Evolutionary conservation across 2,888 invertebrate genomes (phyloP), one percentile per base, ranked within the genome.

Genomic region (Dynastes maya): DNA sequence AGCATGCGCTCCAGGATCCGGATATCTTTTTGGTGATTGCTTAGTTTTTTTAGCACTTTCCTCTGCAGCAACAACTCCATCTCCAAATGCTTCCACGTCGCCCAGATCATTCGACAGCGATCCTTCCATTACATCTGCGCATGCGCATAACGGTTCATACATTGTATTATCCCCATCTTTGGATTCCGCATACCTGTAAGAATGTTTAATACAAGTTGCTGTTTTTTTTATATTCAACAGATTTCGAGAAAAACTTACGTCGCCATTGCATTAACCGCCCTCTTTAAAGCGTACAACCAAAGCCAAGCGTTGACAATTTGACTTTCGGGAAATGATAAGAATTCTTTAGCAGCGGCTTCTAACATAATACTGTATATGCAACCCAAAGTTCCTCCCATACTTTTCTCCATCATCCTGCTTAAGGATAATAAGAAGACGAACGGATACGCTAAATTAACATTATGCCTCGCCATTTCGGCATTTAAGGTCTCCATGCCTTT

Each of bases 341-440:
- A 88, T 65, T 89, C 87, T 68, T 90, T 90, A 0, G 92, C 91
- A 0, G 92, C 92, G 0, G 93, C 92, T 2, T 94, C 92, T 79
- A 96, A 91, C 79, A 95, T 91, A 80, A 96, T 89, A 80, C 94
- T 93, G 89, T 96, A 96, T 64, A 96, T 90, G 1, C 94, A 96
- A 0, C 96, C 96, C 0, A 95, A 93, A 0, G 95, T 93, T 0
- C 96, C 96, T 0, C 95, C 95, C 92, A 96, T 94, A 67, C 90
- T 89, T 22, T 90, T 91, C 85, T 95, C 95, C 0, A 94, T 92
- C 5, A 94, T 89, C 81, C 91, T 90, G 0, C 93, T 92, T 63
- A 89, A 76, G 37, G 83, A 82, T 77, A 85, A 84, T 61, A 89
- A 86, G 75, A 88, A 85, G 6, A 85, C 83, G 80, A 85, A 87